These are phyloP conservation scores for Diceros bicornis DNA, from an alignment of 2,797 vertebrate species.

Conservation along the genomic window DNA sequence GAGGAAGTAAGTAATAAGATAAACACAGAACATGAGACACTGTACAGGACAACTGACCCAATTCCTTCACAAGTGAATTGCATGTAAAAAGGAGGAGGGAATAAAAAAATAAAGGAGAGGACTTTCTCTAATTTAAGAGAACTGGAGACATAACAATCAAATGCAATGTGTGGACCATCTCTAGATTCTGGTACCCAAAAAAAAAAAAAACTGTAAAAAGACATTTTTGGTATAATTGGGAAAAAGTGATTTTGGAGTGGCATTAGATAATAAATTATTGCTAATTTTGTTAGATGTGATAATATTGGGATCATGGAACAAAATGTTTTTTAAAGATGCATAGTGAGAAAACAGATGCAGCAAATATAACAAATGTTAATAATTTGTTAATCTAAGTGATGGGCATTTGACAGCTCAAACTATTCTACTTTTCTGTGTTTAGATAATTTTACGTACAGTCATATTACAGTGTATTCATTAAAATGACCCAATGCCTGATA, in stretches of 20 bases:
- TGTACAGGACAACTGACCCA: not conserved
- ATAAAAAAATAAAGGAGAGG: not conserved
- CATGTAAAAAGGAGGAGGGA: not conserved
- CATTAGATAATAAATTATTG: not conserved
- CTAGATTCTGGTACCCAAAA: not conserved
- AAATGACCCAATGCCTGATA: too few relatives aligned
- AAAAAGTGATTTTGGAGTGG: not conserved
- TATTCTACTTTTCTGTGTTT: not conserved
- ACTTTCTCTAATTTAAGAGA: constrained; percentile 15
- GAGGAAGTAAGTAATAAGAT: not conserved
- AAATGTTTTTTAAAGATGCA: not conserved
- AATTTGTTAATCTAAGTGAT: not conserved
- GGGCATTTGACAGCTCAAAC: not conserved
- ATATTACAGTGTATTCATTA: not conserved
- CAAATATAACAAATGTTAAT: constrained; percentile 11
- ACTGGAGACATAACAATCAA: not conserved
- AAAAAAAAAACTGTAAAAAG: constrained; percentile 24
- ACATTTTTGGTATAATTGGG: not conserved
- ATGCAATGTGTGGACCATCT: not conserved
- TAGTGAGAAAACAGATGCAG: not conserved
- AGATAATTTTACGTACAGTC: not conserved
- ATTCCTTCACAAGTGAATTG: constrained; percentile 19
- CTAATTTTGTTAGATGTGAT: not conserved
- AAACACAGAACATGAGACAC: not conserved
- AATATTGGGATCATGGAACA: not conserved